A percentile compares a stretch with the other conserved stretches of the same genome.
These are phyloP conservation scores for Fragum sueziense DNA, from an alignment of 2,888 invertebrate genomes.

Conservation along the genomic window DNA sequence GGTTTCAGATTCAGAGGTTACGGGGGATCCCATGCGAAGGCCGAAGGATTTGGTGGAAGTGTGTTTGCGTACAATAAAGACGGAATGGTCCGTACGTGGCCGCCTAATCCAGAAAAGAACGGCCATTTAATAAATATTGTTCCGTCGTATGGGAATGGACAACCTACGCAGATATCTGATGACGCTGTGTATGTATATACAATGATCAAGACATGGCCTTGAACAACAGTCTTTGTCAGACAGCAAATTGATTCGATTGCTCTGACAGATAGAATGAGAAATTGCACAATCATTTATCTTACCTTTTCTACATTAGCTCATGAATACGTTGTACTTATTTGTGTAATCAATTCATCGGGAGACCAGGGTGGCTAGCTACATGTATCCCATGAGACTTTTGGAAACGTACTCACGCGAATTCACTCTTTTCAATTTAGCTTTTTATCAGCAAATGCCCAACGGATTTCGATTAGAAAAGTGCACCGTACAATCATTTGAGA, in stretches of 20 bases:
- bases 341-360: not conserved
- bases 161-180: conserved; percentile 30
- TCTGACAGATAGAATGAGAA: no score
- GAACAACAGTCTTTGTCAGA: not conserved
- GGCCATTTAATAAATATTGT: conserved; percentile 33
- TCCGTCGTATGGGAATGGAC: conserved; percentile 40
- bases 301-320: no score
- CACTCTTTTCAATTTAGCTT: no score
- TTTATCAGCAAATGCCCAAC: no score
- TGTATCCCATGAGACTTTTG: not conserved
- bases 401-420: no score
- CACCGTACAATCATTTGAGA: no score
- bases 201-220: conserved; percentile 1
- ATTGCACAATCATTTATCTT: no score
- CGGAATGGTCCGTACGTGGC: conserved; percentile 39
- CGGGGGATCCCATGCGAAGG: conserved; percentile 30
- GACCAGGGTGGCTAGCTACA: not conserved
- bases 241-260: no score
- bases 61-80: conserved; percentile 33
- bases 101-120: conserved; percentile 21
- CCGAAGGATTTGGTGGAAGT: conserved; percentile 32
- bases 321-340: no score
- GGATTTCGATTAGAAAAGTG: no score
- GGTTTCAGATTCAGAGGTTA: conserved; percentile 42
- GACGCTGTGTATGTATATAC: conserved; percentile 28